Evolutionary conservation across 2,888 invertebrate genomes (phyloP), one percentile per base, ranked within the genome.

Genomic region (Drosophila recens): DNA sequence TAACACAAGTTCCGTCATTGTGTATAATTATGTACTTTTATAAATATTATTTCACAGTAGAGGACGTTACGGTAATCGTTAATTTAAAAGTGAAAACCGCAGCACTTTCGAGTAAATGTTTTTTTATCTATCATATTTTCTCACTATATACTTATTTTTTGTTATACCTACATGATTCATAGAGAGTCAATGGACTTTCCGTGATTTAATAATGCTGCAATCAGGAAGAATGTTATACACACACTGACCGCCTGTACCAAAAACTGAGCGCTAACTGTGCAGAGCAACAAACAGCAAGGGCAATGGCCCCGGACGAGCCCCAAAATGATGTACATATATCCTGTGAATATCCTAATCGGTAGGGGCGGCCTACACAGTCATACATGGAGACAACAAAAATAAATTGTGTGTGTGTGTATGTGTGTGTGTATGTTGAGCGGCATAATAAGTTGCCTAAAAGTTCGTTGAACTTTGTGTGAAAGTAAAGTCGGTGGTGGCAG

Each of bases 401-500:
- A 49, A 20, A 46, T 33, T 52, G 17, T 70, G 13, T n/a, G 17
- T 70, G 13, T n/a, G 34, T 51, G 20, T 51, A 20, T 34, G 33
- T 51, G 13, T 51, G 33, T 51, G 20, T 51, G 43, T 64, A 52
- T 67, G 51, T 34, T 34, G 46, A 61, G 61, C 74, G 69, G 71
- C 67, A 81, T 72, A 81, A 79, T 78, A 73, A 68, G 89, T 75
- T 80, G 74, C 79, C 89, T 67, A 72, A 79, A 81, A 89, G 87
- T 80, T 79, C 90, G 64, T 74, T 90, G 87, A 87, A 89, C 87
- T 43, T 43, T 69, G 56, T 79, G 82, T 72, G 87, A 87, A 87
- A 85, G 84, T 84, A 70, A 79, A 67, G 71, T 68, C 75, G 64
- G 62, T 51, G 64, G 62, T 51, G 30, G 30, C 30, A 38, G 68